Base-by-base conservation (phyloP, 2,888 invertebrate species). In the Plebejus melissa region DNA sequence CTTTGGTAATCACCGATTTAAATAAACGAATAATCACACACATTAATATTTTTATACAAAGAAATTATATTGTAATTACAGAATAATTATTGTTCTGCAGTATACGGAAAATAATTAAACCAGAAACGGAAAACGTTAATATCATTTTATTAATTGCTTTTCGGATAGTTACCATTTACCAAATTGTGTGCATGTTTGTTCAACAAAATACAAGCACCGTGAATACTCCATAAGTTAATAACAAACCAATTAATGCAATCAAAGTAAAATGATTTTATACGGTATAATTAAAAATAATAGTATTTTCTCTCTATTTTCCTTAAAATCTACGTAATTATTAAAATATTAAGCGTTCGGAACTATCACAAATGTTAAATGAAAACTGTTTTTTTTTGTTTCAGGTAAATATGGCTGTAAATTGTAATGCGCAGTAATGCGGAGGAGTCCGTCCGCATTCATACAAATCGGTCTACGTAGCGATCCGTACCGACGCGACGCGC, bases 61-160 rank as follows among this genome's bases (percentile, higher is more conserved):
- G 1, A 60, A 28, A 11, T 1, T 11, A 4, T 22, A 28, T 60
- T 60, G 60, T 28, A 60, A 65, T 28, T 60, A 22, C 7, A 28
- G 22, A 22, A 2, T 13, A 65, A 65, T 65, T 32, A 36, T 65
- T 13, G 22, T 22, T 22, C 32, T 32, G 32, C 65, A 65, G 65
- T 65, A 16, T 65, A 32, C 36, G 32, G 65, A 65, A 36, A 36
- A 65, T 36, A 16, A 65, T 65, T 65, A 65, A 65, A 65, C 65
- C 32, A 65, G 13, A 65, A 36, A 65, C 65, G 32, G 32, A 65
- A 65, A 65, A 36, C 32, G 32, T 60, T 11, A 32, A 32, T 65
- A 32, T 28, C 1, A 36, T 16, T 65, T 65, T 65, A 36, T 65
- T 32, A 36, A 65, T 65, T 65, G 16, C 32, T 22, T 32, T 65